Evolutionary conservation across 1,140 invertebrate species (phyloP), one percentile per base, ranked within the genome.

Genomic region (Aphaenogaster ashmeadi): DNA sequence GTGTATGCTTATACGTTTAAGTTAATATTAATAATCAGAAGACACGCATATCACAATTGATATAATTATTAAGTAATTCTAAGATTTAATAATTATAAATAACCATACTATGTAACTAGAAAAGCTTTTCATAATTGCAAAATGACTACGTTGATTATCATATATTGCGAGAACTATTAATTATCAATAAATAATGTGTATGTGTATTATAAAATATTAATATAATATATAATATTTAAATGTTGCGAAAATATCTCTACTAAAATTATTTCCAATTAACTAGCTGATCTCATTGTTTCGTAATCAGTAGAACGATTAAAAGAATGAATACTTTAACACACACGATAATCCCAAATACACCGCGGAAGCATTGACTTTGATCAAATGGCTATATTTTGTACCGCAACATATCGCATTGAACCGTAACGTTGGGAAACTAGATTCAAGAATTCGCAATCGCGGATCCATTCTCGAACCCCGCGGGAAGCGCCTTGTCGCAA

Each of bases 391-490:
- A 33, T 27, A 67, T 33, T n/a, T 54, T 9, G 3, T 13, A 54
- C 11, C 11, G 27, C 13, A 38, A 21, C 11, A 41, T 71, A 44
- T 69, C 33, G 9, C 9, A 71, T 56, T 27, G 18, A 58, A 58
- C 4, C 4, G n/a, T 52, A 66, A 67, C 52, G 18, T 33, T 36
- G 21, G 11, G 38, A 58, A 91, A 90, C 79, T 80, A 75, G 83
- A 91, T 79, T 90, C 74, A 88, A 87, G 74, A 91, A 87, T 83
- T 60, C 41, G 44, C 81, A 84, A 88, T 86, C 18, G 71, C 4
- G 41, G 4, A 52, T 64, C 44, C 21, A 58, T 71, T 84, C 13
- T 36, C 44, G 62, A 88, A 71, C 64, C 54, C 64, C 62, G 62
- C 50, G 88, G 87, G 75, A 88, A 86, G 83, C 75, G 75, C 11